Evolutionary conservation across 1,140 invertebrate species (phyloP), one percentile per base, ranked within the genome.

Genomic region (Theocolax elegans): DNA sequence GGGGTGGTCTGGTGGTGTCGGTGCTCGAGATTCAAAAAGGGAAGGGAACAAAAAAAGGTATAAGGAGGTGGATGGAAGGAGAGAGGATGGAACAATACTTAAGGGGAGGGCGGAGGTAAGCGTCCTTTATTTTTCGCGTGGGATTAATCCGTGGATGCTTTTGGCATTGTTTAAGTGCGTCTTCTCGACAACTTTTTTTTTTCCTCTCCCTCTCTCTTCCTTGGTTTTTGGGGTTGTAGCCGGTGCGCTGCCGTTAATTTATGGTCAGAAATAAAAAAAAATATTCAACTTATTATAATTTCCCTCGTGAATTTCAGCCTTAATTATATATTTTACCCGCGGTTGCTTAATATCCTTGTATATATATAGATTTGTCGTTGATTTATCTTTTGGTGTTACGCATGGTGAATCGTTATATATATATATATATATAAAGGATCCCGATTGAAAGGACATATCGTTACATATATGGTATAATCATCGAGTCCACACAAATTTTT

Each of bases 81-180:
- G 27, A 38, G 40, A 54, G 23, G 23, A 17, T 31, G n/a, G 66
- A n/a, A 70, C 67, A 70, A 70, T 70, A 70, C 67, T 70, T 64
- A 48, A 63, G 42, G 58, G 64, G 67, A 25, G 44, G 56, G 35
- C 29, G 12, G 4, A 35, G 10, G 10, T 10, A 35, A 35, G 31
- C 66, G 15, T 17, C 60, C 40, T 70, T 70, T 70, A 70, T 70
- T 70, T 70, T 64, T 56, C 67, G 51, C 67, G 67, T 70, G 67
- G 67, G 67, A 70, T 70, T 70, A 70, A 51, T 48, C 40, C 58
- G 49, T 40, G 59, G 59, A 58, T 70, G 67, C 67, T 70, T 64
- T 31, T 64, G 60, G 67, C 67, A 70, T 70, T 70, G 67, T 70
- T 64, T 64, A 70, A 69, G 35, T 69, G 67, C 48, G 40, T 25